Evolutionary conservation across 1,140 invertebrate genomes (phyloP).

Genomic region (Penaeus japonicus): DNA sequence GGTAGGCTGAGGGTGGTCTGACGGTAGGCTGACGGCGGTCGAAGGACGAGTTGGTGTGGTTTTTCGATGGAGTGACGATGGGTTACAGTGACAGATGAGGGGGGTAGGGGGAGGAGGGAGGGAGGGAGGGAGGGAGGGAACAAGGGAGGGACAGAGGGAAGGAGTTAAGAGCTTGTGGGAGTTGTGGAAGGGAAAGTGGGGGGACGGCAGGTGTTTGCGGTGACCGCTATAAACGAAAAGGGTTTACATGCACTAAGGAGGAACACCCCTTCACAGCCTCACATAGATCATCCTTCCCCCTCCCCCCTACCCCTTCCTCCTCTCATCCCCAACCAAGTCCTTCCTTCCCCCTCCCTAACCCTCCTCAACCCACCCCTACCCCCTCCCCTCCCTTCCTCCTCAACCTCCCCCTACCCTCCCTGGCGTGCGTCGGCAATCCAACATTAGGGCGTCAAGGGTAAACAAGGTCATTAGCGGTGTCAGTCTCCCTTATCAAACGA

Average conservation of each 20-base stretch:
- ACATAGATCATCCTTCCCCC: too few species aligned
- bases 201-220: too few species aligned
- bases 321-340: neutral
- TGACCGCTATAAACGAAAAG: too few species aligned
- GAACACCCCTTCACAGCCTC: too few species aligned
- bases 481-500: neutral
- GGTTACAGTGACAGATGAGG: neutral
- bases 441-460: constrained; percentile 13
- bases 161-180: neutral
- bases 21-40: too few species aligned
- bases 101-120: neutral
- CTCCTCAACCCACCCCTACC: neutral
- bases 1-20: too few species aligned
- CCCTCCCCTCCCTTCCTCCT: too few species aligned
- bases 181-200: neutral
- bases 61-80: too few species aligned
- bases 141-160: neutral
- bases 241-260: too few species aligned
- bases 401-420: neutral
- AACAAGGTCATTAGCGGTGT: constrained; percentile 47
- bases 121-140: neutral
- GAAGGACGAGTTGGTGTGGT: too few species aligned
- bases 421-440: neutral
- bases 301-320: neutral
- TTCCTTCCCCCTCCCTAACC: neutral